These are phyloP conservation scores for Nipponacmea schrenckii DNA, from an alignment of 2,888 invertebrate genomes.

Conservation along the genomic window DNA sequence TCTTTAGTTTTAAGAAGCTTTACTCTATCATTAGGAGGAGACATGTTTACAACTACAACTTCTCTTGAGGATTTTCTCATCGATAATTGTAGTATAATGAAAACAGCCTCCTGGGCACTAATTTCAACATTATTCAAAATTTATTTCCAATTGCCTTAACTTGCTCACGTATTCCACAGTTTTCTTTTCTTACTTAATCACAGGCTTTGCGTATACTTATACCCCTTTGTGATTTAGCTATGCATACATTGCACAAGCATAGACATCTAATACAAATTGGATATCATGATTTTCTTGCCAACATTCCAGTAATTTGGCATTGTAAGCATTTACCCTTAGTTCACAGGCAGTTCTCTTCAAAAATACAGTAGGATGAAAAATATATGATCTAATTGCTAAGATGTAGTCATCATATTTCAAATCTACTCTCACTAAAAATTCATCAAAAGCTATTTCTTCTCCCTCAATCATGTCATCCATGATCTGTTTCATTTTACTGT, in stretches of 20 bases:
- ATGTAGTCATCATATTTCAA: conserved; percentile 9
- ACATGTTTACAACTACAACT: too few relatives aligned
- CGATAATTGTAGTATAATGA: conserved; percentile 39
- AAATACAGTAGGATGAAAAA: neutral
- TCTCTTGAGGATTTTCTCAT: conserved; percentile 34
- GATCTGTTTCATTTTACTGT: neutral
- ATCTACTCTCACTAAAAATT: neutral
- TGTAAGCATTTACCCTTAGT: neutral
- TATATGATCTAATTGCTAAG: neutral
- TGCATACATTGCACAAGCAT: conserved; percentile 25
- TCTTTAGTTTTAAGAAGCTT: too few relatives aligned
- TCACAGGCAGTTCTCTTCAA: conserved; percentile 3
- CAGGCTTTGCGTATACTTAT: conserved; percentile 38
- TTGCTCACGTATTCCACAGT: conserved; percentile 24
- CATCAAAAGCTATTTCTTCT: neutral
- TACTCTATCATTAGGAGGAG: too few relatives aligned
- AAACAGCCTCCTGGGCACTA: conserved; percentile 50
- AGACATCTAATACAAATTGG: conserved; percentile 7
- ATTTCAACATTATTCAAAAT: conserved; percentile 34
- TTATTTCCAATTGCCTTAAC: conserved; percentile 36
- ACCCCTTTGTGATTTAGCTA: conserved; percentile 37
- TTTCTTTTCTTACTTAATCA: conserved; percentile 30
- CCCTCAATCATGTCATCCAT: neutral
- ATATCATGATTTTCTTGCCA: conserved; percentile 15
- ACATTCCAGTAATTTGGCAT: neutral